A percentile compares a stretch with the other conserved stretches of the same genome.
Evolutionary conservation across 2,888 invertebrate species (phyloP).

Genomic region (Rhodophaea formosa): DNA sequence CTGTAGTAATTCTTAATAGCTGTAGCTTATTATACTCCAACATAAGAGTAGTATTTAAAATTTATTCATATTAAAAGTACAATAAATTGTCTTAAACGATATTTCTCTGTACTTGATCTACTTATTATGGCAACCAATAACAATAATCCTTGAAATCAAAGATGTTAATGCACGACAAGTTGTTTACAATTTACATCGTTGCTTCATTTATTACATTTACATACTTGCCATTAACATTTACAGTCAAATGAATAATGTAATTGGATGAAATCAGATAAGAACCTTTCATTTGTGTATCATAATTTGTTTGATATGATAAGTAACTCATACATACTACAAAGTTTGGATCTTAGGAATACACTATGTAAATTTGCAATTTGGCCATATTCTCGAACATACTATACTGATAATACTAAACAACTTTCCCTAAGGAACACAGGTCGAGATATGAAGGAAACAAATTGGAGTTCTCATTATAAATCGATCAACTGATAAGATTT

Average conservation of each 20-base stretch:
- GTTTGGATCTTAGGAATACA: neutral
- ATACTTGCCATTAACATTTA: conserved; percentile 33
- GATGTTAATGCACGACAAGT: conserved; percentile 31
- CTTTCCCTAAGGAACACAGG: no score
- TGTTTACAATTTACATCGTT: conserved; percentile 30
- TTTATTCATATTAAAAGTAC: neutral
- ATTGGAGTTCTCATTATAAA: no score
- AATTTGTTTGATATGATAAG: neutral
- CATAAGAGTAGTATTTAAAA: no score
- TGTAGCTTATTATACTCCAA: no score
- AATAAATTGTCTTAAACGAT: neutral
- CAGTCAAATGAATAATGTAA: conserved; percentile 27
- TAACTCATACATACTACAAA: neutral
- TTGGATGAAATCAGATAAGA: conserved; percentile 23
- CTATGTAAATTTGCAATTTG: no score
- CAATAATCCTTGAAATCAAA: conserved; percentile 40
- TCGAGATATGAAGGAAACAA: no score
- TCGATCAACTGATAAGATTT: no score
- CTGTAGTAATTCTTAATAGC: no score
- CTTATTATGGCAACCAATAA: conserved; percentile 22
- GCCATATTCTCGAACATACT: no score
- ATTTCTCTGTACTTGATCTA: neutral
- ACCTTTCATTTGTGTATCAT: neutral
- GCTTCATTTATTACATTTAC: conserved; percentile 33
- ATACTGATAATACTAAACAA: no score